Conservation (phyloP, 2,797 vertebrate species). For the Enteromius afrohamiltoni region DNA sequence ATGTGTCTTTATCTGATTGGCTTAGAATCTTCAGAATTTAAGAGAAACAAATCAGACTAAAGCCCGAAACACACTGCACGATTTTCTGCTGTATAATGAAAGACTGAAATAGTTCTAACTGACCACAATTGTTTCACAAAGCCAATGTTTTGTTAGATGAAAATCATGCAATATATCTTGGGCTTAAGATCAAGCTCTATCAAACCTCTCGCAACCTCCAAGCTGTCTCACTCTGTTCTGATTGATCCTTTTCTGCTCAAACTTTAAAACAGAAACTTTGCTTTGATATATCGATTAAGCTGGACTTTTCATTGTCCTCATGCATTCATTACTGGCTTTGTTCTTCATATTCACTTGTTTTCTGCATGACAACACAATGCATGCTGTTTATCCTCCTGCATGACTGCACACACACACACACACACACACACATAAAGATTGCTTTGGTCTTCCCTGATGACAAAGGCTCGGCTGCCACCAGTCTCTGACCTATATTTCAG, state of each 20-base stretch:
- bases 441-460: constrained; percentile 48
- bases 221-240: background rate
- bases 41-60: background rate
- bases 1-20: background rate
- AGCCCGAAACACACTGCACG: too few relatives aligned
- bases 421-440: constrained; percentile 25
- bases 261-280: constrained; percentile 10
- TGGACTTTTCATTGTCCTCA: background rate
- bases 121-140: too few relatives aligned
- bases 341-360: constrained; percentile 33
- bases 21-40: background rate
- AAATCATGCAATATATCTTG: too few relatives aligned
- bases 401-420: background rate
- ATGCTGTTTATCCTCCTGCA: constrained; percentile 23
- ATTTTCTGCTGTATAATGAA: too few relatives aligned
- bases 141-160: too few relatives aligned
- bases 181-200: background rate
- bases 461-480: constrained; percentile 32
- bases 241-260: background rate
- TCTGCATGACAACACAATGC: constrained; percentile 30
- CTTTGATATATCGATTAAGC: constrained; percentile 12
- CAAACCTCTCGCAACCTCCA: background rate
- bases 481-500: constrained; percentile 46
- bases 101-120: too few relatives aligned
- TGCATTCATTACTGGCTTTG: constrained; percentile 17